These are phyloP conservation scores for Argya squamiceps DNA, from an alignment of 2,797 vertebrate species.

Conservation along the genomic window DNA sequence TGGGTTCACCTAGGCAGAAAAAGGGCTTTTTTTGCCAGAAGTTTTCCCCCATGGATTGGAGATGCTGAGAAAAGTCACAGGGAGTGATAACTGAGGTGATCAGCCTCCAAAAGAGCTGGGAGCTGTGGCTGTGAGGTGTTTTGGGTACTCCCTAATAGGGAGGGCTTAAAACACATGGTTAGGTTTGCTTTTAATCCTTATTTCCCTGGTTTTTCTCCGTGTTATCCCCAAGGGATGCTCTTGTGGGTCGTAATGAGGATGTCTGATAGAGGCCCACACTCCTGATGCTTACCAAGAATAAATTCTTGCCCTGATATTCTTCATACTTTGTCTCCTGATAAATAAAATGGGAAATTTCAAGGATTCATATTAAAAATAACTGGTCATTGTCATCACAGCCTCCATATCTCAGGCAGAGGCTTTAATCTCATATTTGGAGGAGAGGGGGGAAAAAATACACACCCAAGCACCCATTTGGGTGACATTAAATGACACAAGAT, in stretches of 20 bases:
- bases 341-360: not conserved
- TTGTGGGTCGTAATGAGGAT: no score
- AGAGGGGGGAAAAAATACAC: accelerated
- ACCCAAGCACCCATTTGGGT: not conserved
- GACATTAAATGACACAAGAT: not conserved
- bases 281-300: not conserved
- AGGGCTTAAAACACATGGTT: accelerated
- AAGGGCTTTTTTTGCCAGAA: not conserved
- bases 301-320: not conserved
- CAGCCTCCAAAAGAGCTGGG: accelerated
- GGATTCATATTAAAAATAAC: not conserved
- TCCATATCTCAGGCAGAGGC: not conserved
- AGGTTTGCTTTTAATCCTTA: not conserved
- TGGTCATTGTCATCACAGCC: not conserved
- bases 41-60: accelerated
- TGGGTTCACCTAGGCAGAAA: not conserved
- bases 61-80: not conserved
- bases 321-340: not conserved
- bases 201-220: not conserved
- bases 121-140: not conserved
- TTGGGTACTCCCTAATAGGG: not conserved
- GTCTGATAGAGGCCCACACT: accelerated
- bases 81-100: not conserved
- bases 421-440: not conserved
- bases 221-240: not conserved